These are phyloP conservation scores for Anhinga anhinga DNA, from an alignment of 2,113 vertebrate species.

Conservation along the genomic window DNA sequence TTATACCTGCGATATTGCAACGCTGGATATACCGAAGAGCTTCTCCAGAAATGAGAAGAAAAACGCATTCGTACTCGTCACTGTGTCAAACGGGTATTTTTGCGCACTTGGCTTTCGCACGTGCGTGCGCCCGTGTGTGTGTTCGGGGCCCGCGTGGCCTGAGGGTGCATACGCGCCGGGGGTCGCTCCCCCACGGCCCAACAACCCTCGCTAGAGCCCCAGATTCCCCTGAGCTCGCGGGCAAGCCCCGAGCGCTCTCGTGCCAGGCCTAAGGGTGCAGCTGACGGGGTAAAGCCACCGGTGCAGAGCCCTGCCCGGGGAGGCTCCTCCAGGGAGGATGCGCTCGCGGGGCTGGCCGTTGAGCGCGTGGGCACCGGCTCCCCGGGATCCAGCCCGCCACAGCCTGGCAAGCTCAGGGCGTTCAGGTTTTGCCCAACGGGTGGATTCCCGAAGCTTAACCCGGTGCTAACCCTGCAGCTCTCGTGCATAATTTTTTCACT, in stretches of 20 bases:
- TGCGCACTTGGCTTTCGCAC: too few relatives aligned
- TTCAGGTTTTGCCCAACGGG: too few relatives aligned
- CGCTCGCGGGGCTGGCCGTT: accelerated
- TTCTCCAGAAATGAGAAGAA: neutral
- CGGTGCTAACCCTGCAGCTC: neutral
- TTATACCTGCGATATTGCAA: accelerated
- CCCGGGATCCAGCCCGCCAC: too few relatives aligned
- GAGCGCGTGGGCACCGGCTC: neutral
- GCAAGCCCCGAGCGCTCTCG: too few relatives aligned
- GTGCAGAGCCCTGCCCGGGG: too few relatives aligned
- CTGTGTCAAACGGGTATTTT: accelerated
- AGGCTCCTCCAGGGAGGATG: neutral
- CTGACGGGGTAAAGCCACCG: too few relatives aligned
- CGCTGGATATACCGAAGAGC: accelerated
- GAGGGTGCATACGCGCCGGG: accelerated
- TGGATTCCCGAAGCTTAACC: too few relatives aligned
- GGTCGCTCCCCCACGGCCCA: neutral
- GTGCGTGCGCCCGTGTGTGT: accelerated
- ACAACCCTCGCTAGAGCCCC: neutral
- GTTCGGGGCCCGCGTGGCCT: accelerated
- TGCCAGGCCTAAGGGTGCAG: too few relatives aligned
- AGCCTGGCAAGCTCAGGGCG: neutral
- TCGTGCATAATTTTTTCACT: neutral
- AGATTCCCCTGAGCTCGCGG: neutral
- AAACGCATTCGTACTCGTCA: accelerated